A percentile compares a stretch with the other conserved stretches of the same genome.
Evolutionary conservation across 2,113 vertebrate species (phyloP).

Genomic region (Sitta europaea): DNA sequence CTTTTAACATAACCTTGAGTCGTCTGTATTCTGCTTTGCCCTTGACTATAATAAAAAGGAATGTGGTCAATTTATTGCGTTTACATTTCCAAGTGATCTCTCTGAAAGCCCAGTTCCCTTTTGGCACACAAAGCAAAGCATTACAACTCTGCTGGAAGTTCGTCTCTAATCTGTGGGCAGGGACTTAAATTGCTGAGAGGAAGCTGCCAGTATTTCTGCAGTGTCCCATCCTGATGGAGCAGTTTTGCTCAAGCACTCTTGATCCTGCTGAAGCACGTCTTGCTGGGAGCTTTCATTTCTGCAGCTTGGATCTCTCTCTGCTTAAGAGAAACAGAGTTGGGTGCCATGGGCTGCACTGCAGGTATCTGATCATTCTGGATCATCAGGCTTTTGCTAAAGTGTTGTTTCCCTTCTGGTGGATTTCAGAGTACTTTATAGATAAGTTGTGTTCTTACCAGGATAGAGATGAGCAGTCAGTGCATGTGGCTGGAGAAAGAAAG

Average conservation of each 20-base stretch:
- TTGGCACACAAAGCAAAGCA: neutral
- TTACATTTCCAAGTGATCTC: neutral
- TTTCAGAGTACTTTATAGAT: neutral
- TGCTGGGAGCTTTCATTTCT: neutral
- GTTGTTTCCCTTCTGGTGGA: neutral
- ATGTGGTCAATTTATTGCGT: neutral
- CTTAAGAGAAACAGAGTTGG: neutral
- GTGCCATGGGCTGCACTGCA: neutral
- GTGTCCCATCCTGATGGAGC: neutral
- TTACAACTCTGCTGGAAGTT: neutral
- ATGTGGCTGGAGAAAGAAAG: neutral
- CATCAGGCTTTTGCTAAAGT: neutral
- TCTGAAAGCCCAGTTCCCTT: neutral
- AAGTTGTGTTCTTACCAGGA: accelerated
- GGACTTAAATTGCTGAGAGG: neutral
- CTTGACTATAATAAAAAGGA: neutral
- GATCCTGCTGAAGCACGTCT: neutral
- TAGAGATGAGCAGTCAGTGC: neutral
- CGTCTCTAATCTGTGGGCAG: neutral
- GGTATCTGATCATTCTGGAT: neutral
- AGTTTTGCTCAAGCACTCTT: neutral
- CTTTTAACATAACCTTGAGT: neutral
- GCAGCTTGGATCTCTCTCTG: neutral
- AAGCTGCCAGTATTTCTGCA: neutral
- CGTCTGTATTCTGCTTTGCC: neutral